Conservation (phyloP, 2,113 vertebrate genomes). For the Ophiodon elongatus region DNA sequence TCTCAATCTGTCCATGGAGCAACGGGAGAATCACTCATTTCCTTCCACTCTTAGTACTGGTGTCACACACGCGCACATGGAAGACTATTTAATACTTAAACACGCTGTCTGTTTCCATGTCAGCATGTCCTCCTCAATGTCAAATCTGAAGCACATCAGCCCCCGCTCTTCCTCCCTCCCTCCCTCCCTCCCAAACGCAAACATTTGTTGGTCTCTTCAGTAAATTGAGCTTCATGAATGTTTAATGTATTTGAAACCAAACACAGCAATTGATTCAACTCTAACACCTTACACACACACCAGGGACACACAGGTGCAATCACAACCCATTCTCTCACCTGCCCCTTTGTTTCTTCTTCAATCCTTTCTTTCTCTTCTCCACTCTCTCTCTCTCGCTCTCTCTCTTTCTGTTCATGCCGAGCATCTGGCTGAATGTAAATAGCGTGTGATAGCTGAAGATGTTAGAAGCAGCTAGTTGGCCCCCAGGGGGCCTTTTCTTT, state of each 20-base stretch:
- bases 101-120: constrained; percentile 4
- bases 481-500: constrained; percentile 26
- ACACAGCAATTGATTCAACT: constrained; percentile 38
- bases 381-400: neutral
- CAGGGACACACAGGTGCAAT: neutral
- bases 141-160: constrained; percentile 5
- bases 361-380: neutral
- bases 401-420: neutral
- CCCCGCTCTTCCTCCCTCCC: neutral
- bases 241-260: constrained; percentile 56
- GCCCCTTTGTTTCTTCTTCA: neutral
- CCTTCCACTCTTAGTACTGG: neutral
- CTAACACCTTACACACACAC: constrained; percentile 16
- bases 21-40: neutral
- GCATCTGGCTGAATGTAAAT: constrained; percentile 14
- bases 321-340: neutral
- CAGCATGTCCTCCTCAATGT: constrained; percentile 18
- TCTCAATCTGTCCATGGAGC: neutral
- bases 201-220: constrained; percentile 27
- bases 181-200: neutral
- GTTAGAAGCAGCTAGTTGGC: constrained; percentile 33
- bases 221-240: constrained; percentile 47
- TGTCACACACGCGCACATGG: neutral
- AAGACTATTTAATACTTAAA: constrained; percentile 2
- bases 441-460: constrained; percentile 21